Evolutionary conservation across 2,797 vertebrate genomes (phyloP).

Genomic region (Prionace glauca): DNA sequence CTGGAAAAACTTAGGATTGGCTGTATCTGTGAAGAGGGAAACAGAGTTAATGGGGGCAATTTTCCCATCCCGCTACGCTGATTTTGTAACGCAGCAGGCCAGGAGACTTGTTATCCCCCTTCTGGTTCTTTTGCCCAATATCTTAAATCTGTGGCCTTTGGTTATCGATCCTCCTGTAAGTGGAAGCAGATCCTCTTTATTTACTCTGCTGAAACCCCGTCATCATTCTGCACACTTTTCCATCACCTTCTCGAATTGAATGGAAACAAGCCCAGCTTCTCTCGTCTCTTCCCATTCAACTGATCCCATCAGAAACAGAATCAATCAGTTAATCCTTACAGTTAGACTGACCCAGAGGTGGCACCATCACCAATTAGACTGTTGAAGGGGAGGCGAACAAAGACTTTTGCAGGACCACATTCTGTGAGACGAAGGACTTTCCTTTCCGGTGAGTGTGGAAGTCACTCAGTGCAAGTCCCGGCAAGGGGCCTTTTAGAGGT

Average conservation of each 20-base stretch:
- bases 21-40: too few species aligned
- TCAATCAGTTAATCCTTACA: background rate
- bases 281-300: background rate
- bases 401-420: background rate
- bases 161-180: background rate
- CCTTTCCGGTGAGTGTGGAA: background rate
- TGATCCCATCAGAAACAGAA: background rate
- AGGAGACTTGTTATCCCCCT: too few species aligned
- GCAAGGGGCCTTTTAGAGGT: background rate
- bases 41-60: too few species aligned
- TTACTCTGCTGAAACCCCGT: background rate
- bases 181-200: background rate
- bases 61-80: too few species aligned
- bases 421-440: background rate
- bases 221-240: background rate
- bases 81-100: too few species aligned
- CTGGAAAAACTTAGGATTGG: too few species aligned
- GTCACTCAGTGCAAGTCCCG: background rate
- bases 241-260: background rate
- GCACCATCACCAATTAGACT: background rate
- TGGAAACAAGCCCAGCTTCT: background rate
- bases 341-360: background rate
- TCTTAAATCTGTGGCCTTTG: background rate
- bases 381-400: background rate
- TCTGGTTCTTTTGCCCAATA: background rate